Evolutionary conservation across 2,797 vertebrate species (phyloP).

Genomic region (Chrosomus eos): DNA sequence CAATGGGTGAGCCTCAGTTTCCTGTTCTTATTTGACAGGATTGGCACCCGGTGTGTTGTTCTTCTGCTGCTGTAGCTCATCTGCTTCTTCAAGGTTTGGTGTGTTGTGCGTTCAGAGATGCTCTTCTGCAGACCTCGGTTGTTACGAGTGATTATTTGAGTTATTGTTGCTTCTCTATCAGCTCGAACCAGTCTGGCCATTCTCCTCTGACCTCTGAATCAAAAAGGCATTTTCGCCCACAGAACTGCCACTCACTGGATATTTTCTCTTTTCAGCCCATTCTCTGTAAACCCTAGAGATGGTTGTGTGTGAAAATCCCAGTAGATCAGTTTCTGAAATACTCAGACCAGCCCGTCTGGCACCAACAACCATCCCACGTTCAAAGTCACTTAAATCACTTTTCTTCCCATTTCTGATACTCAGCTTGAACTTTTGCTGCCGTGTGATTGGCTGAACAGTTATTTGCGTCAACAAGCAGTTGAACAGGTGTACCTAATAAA

Average conservation of each 20-base stretch:
- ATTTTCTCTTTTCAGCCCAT: background rate
- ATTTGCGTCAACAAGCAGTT: background rate
- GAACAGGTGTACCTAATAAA: background rate
- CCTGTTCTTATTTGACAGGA: background rate
- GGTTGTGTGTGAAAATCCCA: background rate
- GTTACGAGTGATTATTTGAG: background rate
- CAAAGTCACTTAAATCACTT: background rate
- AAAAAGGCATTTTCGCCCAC: conserved; percentile 35
- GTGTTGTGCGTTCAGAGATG: background rate
- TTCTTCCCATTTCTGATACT: background rate
- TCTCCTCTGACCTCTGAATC: conserved; percentile 43
- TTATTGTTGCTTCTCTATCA: background rate
- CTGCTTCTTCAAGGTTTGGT: background rate
- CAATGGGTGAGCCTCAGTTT: background rate
- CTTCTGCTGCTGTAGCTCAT: background rate
- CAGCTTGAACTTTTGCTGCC: background rate
- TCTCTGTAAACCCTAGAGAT: background rate
- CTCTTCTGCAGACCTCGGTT: background rate
- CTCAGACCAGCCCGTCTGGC: no score
- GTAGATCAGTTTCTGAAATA: background rate
- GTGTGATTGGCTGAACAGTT: background rate
- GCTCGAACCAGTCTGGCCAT: conserved; percentile 36
- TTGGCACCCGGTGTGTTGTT: background rate
- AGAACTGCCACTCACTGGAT: background rate
- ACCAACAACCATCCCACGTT: background rate